Evolutionary conservation across 1,140 invertebrate species (phyloP).

Genomic region (Argopecten irradians): DNA sequence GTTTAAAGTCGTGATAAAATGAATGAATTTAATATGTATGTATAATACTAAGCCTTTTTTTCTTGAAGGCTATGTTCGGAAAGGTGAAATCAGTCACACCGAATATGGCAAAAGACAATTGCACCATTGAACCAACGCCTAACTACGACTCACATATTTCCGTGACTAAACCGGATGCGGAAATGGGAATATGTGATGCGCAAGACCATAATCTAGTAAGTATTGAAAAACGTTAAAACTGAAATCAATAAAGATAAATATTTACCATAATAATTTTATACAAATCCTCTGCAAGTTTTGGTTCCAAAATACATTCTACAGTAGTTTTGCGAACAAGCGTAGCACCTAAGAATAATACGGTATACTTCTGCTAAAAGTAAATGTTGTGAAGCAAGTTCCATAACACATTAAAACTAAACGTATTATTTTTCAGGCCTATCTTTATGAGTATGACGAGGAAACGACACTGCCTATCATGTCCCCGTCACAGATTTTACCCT

Average conservation of each 20-base stretch:
- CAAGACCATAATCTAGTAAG: neutral
- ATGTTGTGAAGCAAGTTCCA: too few relatives aligned
- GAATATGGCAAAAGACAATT: neutral
- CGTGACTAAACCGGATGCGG: neutral
- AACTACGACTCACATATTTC: neutral
- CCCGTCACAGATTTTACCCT: neutral
- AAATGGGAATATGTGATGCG: conserved; percentile 3
- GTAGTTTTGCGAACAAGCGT: too few relatives aligned
- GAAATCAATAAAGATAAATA: too few relatives aligned
- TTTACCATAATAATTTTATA: too few relatives aligned
- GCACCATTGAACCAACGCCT: neutral
- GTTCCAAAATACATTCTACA: too few relatives aligned
- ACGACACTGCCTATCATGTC: neutral
- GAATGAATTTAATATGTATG: neutral
- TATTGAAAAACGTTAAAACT: neutral
- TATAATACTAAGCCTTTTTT: neutral
- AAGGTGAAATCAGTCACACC: conserved; percentile 3
- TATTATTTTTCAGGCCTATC: neutral
- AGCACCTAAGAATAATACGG: too few relatives aligned
- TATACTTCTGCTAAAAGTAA: too few relatives aligned
- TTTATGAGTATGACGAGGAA: neutral
- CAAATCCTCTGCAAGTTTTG: too few relatives aligned
- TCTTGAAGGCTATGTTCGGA: conserved; percentile 13
- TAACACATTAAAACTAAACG: too few relatives aligned
- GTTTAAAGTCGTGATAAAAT: too few relatives aligned